Evolutionary conservation across 2,797 vertebrate genomes (phyloP).

Genomic region (Pipistrellus kuhlii): DNA sequence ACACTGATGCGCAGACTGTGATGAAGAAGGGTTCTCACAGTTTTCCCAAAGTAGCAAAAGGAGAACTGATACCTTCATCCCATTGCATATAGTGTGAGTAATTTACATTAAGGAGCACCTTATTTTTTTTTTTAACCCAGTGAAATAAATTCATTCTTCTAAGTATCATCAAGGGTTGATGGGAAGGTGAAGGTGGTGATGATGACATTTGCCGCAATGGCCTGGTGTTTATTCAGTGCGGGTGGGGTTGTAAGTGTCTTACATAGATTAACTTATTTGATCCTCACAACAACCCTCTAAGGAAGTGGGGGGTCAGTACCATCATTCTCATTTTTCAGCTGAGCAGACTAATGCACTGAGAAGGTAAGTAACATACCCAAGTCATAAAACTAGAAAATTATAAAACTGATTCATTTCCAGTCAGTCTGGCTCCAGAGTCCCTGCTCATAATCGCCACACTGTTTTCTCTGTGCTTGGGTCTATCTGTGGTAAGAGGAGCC

Average conservation of each 20-base stretch:
- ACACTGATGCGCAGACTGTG: too few species aligned
- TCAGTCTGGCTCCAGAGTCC: background rate
- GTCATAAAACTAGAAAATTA: background rate
- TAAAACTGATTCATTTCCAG: background rate
- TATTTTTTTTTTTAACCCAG: background rate
- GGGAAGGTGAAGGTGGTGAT: background rate
- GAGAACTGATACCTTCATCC: background rate
- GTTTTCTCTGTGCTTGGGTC: accelerated
- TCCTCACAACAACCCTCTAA: background rate
- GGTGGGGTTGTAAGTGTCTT: background rate
- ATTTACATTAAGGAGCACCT: background rate
- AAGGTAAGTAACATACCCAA: background rate
- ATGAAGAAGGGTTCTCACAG: background rate
- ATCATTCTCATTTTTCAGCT: background rate
- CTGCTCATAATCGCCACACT: background rate
- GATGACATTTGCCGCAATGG: accelerated
- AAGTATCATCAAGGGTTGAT: background rate
- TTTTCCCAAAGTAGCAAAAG: background rate
- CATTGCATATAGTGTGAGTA: background rate
- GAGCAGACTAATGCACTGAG: background rate
- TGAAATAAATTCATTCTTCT: background rate
- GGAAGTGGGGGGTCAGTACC: too few species aligned
- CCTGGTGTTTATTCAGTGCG: background rate
- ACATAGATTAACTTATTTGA: background rate
- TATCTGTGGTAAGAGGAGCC: background rate